These are phyloP conservation scores for Lithobates sylvaticus DNA, from an alignment of 2,797 vertebrate species.

Conservation along the genomic window DNA sequence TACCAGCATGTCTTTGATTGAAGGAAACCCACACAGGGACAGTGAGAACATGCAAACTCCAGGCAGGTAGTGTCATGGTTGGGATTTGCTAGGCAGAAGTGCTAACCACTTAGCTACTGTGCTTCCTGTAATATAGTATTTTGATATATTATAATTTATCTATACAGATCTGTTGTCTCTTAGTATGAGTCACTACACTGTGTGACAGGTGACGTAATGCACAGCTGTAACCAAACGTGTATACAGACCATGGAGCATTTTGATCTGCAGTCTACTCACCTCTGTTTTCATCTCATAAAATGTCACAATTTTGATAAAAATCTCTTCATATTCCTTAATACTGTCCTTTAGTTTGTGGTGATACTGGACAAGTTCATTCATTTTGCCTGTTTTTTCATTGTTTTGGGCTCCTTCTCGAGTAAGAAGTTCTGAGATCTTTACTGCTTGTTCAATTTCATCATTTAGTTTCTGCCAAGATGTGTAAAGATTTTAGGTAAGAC, in stretches of 20 bases:
- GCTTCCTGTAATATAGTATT: too few relatives aligned
- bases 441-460: conserved; percentile 80
- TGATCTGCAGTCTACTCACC: conserved; percentile 69
- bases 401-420: conserved; percentile 73
- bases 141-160: too few relatives aligned
- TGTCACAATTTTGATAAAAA: conserved; percentile 80
- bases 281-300: conserved; percentile 83
- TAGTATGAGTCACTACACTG: too few relatives aligned
- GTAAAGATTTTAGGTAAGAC: background rate
- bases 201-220: too few relatives aligned
- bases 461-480: conserved; percentile 79
- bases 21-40: too few relatives aligned
- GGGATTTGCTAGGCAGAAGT: too few relatives aligned
- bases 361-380: conserved; percentile 80
- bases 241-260: background rate
- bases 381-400: conserved; percentile 76
- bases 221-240: background rate
- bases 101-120: too few relatives aligned
- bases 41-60: too few relatives aligned
- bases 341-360: conserved; percentile 79
- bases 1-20: too few relatives aligned
- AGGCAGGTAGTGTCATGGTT: too few relatives aligned
- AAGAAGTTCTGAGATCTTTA: conserved; percentile 79
- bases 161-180: too few relatives aligned
- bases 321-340: conserved; percentile 78